phyloP scores from a whole-genome alignment of 2,888 invertebrate species.

The Synanthedon vespiformis region DNA sequence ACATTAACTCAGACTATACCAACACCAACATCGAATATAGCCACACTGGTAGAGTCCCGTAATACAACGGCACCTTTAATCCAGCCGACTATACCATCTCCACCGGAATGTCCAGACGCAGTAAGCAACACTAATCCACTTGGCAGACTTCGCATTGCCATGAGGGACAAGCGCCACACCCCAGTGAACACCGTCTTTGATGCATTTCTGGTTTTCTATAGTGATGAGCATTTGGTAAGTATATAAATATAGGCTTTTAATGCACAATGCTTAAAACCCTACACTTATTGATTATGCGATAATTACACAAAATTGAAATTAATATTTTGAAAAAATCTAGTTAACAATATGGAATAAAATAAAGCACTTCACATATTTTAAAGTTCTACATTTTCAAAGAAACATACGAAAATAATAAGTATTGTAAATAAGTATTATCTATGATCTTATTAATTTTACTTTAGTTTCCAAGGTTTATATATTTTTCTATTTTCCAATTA shows the following conservation, averaged over 20 bases:
- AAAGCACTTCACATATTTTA: no score
- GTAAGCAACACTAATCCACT: conserved; percentile 29
- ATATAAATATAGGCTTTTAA: no score
- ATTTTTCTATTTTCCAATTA: no score
- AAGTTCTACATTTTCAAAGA: no score
- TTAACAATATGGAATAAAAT: no score
- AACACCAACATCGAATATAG: conserved; percentile 16
- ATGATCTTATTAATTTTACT: no score
- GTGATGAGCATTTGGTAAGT: conserved; percentile 83
- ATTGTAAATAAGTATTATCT: no score
- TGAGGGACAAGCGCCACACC: conserved; percentile 50
- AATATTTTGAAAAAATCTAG: no score
- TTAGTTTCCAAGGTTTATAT: no score
- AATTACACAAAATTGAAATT: neutral
- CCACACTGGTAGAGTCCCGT: conserved; percentile 21
- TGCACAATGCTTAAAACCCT: neutral
- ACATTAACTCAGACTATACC: conserved; percentile 12
- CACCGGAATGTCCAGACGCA: conserved; percentile 36
- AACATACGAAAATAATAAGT: no score
- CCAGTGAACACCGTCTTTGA: conserved; percentile 62
- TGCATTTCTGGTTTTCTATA: conserved; percentile 82
- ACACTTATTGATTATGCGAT: neutral
- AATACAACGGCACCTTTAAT: conserved; percentile 15
- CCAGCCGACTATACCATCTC: conserved; percentile 14
- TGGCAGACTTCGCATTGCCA: conserved; percentile 58